phyloP scores from a whole-genome alignment of 2,888 invertebrate species.

The Steinernema scapterisci region DNA sequence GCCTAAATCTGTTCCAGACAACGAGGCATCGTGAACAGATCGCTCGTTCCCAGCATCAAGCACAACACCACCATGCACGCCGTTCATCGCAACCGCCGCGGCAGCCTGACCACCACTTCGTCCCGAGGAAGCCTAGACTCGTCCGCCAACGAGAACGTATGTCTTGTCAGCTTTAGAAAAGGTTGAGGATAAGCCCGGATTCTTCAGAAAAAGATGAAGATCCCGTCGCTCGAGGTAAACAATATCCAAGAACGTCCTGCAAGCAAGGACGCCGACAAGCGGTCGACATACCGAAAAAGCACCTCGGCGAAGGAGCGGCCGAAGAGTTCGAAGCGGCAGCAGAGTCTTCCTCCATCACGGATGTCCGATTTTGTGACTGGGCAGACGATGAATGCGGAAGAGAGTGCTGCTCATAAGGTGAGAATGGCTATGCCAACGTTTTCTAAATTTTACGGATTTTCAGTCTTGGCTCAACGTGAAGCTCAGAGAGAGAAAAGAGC shows the following conservation, averaged over 20 bases:
- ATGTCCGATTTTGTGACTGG: neutral
- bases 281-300: neutral
- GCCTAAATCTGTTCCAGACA: neutral
- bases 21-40: neutral
- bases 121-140: neutral
- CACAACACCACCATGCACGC: neutral
- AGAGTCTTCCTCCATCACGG: neutral
- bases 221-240: slow-evolving; percentile 6
- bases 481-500: neutral
- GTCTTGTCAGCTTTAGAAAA: no score
- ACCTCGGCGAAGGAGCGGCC: neutral
- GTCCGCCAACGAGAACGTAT: neutral
- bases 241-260: neutral
- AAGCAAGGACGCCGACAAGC: neutral
- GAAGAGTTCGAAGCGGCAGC: neutral
- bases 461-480: slow-evolving; percentile 4
- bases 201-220: neutral
- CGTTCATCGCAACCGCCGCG: neutral
- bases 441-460: neutral
- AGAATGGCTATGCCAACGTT: neutral
- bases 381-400: neutral
- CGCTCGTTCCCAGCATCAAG: neutral
- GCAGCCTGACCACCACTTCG: neutral
- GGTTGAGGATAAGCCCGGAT: no score
- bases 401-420: neutral